Base-by-base conservation (phyloP, 1,140 invertebrate genomes). In the Cheumatopsyche charites region DNA sequence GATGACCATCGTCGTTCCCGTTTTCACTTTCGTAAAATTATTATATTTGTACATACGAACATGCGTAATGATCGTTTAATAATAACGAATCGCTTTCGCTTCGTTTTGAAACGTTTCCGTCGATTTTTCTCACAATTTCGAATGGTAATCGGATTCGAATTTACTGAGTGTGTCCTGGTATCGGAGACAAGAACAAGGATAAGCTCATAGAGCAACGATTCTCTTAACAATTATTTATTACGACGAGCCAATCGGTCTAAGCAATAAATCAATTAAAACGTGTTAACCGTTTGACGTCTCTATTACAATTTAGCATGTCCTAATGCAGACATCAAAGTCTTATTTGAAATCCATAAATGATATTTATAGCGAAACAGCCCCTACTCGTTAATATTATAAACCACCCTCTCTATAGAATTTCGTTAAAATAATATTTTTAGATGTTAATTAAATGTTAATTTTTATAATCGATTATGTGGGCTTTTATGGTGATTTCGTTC, bases 281-380 rank as follows among this genome's bases (percentile, higher is more conserved):
- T 21, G 71, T 75, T 75, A 75, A 71, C 29, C 41, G 49, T 15
- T 15, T 66, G 73, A 75, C 73, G 52, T 65, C 55, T 70, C 66
- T 17, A 72, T 72, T 75, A 72, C 41, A 47, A 26, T 72, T 72
- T 72, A 70, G 71, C 67, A 70, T 43, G 13, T 29, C 61, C 70
- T 75, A 72, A 75, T 75, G 41, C 66, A 9, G 23, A 71, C 73
- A 75, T 75, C 70, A 75, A 68, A 75, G 73, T 75, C 70, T 70
- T 71, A 75, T 75, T 75, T 52, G 65, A 75, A 69, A 75, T 75
- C 73, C 73, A 75, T 75, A 75, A 75, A 63, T 41, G 66, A 75
- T 69, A 72, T 75, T 72, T 75, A 75, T 72, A 68, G 70, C 26
- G n/a, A 23, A 23, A 17, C 17, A 47, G 23, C 19, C 36, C 62